phyloP scores from a whole-genome alignment of 35 echinoderm and acorn worm species.

The Chiridota heheva region DNA sequence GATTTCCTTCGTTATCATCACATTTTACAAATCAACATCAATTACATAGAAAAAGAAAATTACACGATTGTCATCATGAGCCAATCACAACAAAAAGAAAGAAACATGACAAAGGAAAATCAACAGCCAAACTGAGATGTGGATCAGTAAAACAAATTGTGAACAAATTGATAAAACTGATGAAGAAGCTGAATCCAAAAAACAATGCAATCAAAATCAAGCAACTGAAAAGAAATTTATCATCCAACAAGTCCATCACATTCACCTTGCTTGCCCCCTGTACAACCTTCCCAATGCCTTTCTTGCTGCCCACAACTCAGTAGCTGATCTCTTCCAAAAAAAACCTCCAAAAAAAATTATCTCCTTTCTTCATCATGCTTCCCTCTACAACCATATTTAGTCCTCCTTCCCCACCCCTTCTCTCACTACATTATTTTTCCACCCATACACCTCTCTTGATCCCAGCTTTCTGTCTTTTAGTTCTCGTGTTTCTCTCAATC shows the following conservation, averaged over 20 bases:
- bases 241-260: not conserved
- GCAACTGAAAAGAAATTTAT: not conserved
- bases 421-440: too few species aligned
- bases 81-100: not conserved
- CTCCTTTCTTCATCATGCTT: too few species aligned
- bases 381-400: too few species aligned
- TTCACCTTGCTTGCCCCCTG: too few species aligned
- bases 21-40: conserved; percentile 20
- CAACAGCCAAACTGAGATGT: too few species aligned
- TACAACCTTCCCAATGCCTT: too few species aligned
- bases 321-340: too few species aligned
- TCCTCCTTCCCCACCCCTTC: too few species aligned
- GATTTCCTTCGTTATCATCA: not conserved
- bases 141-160: not conserved
- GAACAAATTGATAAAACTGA: not conserved
- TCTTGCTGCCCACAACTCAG: too few species aligned
- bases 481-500: too few species aligned
- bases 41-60: not conserved
- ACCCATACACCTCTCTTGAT: too few species aligned
- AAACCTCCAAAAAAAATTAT: not conserved
- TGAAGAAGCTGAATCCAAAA: not conserved
- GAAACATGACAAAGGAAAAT: not conserved
- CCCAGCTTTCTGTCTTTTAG: too few species aligned
- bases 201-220: not conserved
- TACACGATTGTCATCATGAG: not conserved